A percentile compares a stretch with the other conserved stretches of the same genome.
Evolutionary conservation across 2,113 vertebrate genomes (phyloP).

Genomic region (Carettochelys insculpta): DNA sequence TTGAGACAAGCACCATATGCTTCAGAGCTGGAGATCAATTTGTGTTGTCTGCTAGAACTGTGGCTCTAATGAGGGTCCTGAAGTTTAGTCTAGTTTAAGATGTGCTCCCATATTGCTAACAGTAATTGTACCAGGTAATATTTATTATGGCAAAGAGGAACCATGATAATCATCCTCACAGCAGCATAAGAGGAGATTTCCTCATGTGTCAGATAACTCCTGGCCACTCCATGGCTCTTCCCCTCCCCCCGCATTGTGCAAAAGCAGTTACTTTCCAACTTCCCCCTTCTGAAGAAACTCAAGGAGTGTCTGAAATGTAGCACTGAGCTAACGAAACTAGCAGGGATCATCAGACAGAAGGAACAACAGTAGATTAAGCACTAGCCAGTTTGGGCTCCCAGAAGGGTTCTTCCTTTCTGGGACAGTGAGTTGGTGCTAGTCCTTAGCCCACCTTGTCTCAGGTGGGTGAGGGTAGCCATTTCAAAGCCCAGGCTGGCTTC

Average conservation of each 20-base stretch:
- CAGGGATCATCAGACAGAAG: accelerated
- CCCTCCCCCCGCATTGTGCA: accelerated
- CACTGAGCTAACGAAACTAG: accelerated
- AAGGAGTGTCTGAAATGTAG: accelerated
- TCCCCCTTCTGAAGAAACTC: constrained; percentile 5
- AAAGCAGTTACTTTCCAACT: background rate
- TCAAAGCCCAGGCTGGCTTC: too few relatives aligned
- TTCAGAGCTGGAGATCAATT: background rate
- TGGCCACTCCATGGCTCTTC: background rate
- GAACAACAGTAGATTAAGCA: accelerated
- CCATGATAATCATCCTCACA: background rate
- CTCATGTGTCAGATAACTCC: accelerated
- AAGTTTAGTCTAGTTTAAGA: background rate
- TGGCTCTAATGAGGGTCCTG: background rate
- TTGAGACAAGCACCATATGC: background rate
- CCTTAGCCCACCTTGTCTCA: too few relatives aligned
- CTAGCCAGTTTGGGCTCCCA: accelerated
- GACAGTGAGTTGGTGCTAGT: too few relatives aligned
- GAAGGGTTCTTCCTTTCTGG: too few relatives aligned
- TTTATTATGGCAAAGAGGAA: background rate
- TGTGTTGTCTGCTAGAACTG: background rate
- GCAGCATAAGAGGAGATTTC: background rate
- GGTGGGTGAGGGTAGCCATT: too few relatives aligned
- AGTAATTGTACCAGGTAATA: too few relatives aligned
- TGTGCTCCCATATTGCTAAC: too few relatives aligned